Evolutionary conservation across 2,797 vertebrate genomes (phyloP).

Genomic region (Labeo calbasu): DNA sequence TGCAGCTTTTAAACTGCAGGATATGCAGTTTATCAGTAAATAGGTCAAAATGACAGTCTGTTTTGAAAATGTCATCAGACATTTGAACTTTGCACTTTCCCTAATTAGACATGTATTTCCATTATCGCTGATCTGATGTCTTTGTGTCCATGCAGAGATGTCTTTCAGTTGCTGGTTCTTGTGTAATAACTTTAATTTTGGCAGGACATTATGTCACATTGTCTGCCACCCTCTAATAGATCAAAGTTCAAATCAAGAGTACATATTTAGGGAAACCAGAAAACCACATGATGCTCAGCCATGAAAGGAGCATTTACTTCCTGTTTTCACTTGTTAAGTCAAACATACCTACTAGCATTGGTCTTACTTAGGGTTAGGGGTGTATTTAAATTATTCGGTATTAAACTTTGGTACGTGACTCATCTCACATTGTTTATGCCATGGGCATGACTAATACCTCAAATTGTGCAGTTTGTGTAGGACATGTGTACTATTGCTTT

Average conservation of each 20-base stretch:
- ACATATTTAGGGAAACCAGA: conserved; percentile 36
- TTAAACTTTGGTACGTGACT: conserved; percentile 6
- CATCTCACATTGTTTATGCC: neutral
- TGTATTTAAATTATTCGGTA: neutral
- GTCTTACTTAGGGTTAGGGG: neutral
- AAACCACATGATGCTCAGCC: conserved; percentile 14
- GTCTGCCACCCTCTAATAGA: conserved; percentile 24
- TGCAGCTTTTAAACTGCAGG: neutral
- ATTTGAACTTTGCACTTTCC: conserved; percentile 27
- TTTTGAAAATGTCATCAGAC: neutral
- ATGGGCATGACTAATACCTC: neutral
- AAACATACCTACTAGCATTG: neutral
- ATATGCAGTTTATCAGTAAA: neutral
- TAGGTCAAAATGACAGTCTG: neutral
- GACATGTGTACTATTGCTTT: neutral
- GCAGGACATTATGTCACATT: conserved; percentile 57
- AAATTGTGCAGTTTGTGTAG: neutral
- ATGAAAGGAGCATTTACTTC: conserved; percentile 3
- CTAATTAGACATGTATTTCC: neutral
- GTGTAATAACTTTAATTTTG: conserved; percentile 57
- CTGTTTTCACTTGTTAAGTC: neutral
- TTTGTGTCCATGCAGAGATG: neutral
- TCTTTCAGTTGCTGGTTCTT: conserved; percentile 36
- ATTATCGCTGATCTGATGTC: conserved; percentile 42
- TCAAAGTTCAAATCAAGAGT: conserved; percentile 45